A percentile compares a stretch with the other conserved stretches of the same genome.
Conservation (phyloP, 2,888 invertebrate species). For the Conops quadrifasciatus region DNA sequence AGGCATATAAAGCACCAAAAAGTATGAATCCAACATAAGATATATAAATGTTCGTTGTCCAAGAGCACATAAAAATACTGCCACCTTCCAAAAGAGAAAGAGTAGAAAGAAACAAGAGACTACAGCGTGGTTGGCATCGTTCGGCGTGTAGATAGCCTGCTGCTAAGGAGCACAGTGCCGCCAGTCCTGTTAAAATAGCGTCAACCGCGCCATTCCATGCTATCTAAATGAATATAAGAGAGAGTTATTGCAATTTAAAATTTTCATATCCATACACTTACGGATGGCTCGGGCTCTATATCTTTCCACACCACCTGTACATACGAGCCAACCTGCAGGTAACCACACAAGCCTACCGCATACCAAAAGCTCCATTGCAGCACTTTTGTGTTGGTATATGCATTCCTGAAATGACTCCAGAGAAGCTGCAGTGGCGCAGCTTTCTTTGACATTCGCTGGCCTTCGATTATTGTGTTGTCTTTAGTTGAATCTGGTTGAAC, state of each 20-base stretch:
- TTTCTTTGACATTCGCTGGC: neutral
- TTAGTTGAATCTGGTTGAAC: no score
- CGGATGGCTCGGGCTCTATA: constrained; percentile 63
- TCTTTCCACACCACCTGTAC: constrained; percentile 77
- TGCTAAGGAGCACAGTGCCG: constrained; percentile 70
- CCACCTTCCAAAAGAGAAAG: constrained; percentile 69
- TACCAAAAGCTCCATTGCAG: constrained; percentile 83
- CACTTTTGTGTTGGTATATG: constrained; percentile 71
- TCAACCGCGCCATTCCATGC: constrained; percentile 83
- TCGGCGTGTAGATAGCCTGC: constrained; percentile 66
- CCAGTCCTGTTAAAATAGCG: constrained; percentile 75
- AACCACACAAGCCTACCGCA: constrained; percentile 76
- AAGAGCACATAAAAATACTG: constrained; percentile 69
- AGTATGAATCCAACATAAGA: constrained; percentile 80
- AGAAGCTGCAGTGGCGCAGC: constrained; percentile 61
- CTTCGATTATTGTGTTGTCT: constrained; percentile 40
- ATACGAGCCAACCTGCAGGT: constrained; percentile 76
- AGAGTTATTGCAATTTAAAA: neutral
- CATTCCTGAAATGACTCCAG: constrained; percentile 70
- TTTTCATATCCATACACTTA: constrained; percentile 40
- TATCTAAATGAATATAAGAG: constrained; percentile 41
- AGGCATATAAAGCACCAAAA: constrained; percentile 81
- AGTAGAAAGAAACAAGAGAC: constrained; percentile 65
- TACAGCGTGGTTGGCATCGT: constrained; percentile 59
- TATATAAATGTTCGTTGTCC: constrained; percentile 71